Evolutionary conservation across 2,113 vertebrate genomes (phyloP).

Genomic region (Synodontis membranacea): DNA sequence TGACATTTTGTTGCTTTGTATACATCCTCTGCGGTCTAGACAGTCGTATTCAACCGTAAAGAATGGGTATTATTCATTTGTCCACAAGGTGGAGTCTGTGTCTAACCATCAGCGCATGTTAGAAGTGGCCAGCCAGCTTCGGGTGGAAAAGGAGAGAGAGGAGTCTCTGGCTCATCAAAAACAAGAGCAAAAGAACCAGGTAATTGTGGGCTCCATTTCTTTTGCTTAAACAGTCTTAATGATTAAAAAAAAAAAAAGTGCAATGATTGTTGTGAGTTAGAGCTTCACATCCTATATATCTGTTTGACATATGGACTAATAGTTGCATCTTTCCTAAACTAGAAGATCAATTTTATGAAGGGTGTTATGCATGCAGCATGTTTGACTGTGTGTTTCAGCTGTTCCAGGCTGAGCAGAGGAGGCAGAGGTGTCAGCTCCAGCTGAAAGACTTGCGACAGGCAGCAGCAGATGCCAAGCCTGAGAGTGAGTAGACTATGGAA

Average conservation of each 20-base stretch:
- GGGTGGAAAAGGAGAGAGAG: conserved; percentile 92
- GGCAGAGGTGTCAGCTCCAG: conserved; percentile 87
- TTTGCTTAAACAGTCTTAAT: neutral
- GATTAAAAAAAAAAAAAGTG: neutral
- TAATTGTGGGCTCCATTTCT: conserved; percentile 56
- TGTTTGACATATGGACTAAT: neutral
- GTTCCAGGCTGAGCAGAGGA: conserved; percentile 87
- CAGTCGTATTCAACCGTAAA: neutral
- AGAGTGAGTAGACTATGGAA: conserved; percentile 81
- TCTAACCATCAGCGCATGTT: conserved; percentile 94
- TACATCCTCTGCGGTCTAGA: too few species aligned
- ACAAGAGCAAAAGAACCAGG: conserved; percentile 95
- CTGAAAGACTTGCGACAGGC: conserved; percentile 89
- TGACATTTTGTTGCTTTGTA: neutral
- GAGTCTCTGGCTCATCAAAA: conserved; percentile 90
- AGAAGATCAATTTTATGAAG: neutral
- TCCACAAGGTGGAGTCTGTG: conserved; percentile 94
- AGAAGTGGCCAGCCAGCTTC: conserved; percentile 90
- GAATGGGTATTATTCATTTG: conserved; percentile 19
- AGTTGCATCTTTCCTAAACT: neutral
- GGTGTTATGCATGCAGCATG: conserved; percentile 20
- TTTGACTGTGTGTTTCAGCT: conserved; percentile 70
- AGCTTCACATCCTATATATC: neutral
- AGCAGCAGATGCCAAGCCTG: conserved; percentile 88
- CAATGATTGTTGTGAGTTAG: neutral